phyloP scores from a whole-genome alignment of 2,797 vertebrate species.

The Gadopsis bispinosus region DNA sequence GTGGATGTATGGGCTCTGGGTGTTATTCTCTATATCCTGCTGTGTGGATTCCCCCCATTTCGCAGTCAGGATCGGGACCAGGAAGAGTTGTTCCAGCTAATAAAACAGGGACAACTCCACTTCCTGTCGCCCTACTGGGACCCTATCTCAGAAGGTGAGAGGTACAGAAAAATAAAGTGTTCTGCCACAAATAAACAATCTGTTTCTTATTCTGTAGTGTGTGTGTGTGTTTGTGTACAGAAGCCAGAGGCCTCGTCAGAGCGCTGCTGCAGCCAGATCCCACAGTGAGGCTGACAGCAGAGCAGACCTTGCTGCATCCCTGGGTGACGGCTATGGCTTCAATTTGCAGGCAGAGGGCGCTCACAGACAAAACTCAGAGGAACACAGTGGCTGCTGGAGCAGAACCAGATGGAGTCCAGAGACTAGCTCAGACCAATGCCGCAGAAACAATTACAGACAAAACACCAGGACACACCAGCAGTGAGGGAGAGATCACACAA shows the following conservation, averaged over 20 bases:
- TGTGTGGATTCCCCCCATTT: conserved; percentile 97
- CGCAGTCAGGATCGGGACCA: conserved; percentile 94
- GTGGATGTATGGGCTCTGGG: conserved; percentile 98
- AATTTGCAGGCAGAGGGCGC: conserved; percentile 78
- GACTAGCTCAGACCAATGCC: conserved; percentile 32
- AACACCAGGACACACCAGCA: conserved; percentile 16
- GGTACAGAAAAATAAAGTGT: not conserved
- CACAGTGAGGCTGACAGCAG: conserved; percentile 89
- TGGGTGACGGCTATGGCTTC: conserved; percentile 90
- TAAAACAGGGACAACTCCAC: conserved; percentile 91
- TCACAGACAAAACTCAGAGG: conserved; percentile 52
- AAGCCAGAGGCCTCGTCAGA: conserved; percentile 91
- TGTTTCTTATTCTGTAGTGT: conserved; percentile 35
- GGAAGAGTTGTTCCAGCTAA: conserved; percentile 93
- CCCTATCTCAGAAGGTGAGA: conserved; percentile 92
- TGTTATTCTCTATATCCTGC: conserved; percentile 95
- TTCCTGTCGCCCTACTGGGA: conserved; percentile 97
- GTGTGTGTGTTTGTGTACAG: conserved; percentile 77
- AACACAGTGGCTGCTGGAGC: conserved; percentile 13
- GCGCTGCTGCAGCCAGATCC: conserved; percentile 91
- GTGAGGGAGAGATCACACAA: conserved; percentile 10
- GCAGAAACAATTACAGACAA: conserved; percentile 39
- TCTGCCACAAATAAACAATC: not conserved
- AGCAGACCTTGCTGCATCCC: conserved; percentile 89
- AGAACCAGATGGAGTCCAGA: conserved; percentile 39